These are phyloP conservation scores for Mobula hypostoma DNA, from an alignment of 2,113 vertebrate genomes.

Conservation along the genomic window DNA sequence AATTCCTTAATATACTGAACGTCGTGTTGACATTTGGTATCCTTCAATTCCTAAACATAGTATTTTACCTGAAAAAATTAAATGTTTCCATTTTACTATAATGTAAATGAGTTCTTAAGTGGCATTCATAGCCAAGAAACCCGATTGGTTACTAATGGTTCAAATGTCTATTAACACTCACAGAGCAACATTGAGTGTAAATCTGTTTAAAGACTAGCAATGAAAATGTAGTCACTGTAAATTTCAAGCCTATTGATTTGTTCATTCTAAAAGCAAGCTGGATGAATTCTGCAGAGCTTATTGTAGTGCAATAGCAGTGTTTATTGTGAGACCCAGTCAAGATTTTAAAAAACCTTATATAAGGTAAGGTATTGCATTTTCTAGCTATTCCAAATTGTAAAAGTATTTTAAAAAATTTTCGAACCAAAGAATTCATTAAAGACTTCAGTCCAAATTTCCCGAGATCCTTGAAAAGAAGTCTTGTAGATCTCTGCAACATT, in stretches of 20 bases:
- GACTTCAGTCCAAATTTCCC: not conserved
- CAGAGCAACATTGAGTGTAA: not conserved
- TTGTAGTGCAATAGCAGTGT: not conserved
- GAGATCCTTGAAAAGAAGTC: not conserved
- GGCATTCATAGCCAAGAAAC: not conserved
- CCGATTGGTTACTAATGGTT: not conserved
- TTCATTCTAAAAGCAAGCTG: not conserved
- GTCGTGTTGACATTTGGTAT: not conserved
- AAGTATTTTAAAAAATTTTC: too few species aligned
- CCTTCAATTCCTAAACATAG: not conserved
- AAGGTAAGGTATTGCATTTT: too few species aligned
- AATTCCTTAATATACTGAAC: not conserved
- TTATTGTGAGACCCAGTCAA: not conserved
- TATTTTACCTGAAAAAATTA: not conserved
- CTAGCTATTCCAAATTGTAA: not conserved
- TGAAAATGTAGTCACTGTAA: not conserved
- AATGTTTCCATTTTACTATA: not conserved
- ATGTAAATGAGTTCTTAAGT: not conserved
- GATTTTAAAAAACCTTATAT: not conserved
- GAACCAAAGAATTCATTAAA: not conserved
- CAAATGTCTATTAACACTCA: not conserved
- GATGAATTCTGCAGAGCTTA: not conserved
- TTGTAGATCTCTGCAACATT: not conserved
- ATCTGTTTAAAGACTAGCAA: not conserved
- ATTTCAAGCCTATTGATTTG: not conserved